Evolutionary conservation across 1,140 invertebrate genomes (phyloP).

Genomic region (Drosophila equinoxialis): DNA sequence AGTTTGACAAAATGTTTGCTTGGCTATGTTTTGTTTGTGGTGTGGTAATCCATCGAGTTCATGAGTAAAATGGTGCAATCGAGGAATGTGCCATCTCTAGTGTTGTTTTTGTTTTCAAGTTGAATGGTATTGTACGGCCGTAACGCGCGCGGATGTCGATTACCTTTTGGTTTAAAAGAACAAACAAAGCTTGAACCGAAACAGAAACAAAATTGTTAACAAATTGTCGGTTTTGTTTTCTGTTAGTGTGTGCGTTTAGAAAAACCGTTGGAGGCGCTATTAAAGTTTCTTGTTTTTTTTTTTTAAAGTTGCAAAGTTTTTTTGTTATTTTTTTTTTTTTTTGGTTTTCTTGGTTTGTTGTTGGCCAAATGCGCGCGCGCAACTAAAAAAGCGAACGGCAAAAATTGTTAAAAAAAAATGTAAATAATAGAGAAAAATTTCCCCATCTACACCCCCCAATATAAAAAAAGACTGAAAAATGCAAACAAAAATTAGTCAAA

Average conservation of each 20-base stretch:
- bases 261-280: neutral
- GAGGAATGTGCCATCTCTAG: neutral
- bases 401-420: slow-evolving; percentile 51
- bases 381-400: slow-evolving; percentile 40
- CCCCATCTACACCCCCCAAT: neutral
- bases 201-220: slow-evolving; percentile 4
- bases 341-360: slow-evolving; percentile 39
- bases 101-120: slow-evolving; percentile 13
- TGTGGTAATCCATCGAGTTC: too few species aligned
- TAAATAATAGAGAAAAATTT: slow-evolving; percentile 22
- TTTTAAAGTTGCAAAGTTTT: slow-evolving; percentile 11
- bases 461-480: neutral
- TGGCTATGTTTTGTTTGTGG: too few species aligned
- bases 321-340: slow-evolving; percentile 25
- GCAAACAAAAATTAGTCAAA: slow-evolving; percentile 10
- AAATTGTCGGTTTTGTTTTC: slow-evolving; percentile 8
- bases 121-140: neutral
- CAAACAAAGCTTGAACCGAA: slow-evolving; percentile 4
- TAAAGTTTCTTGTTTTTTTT: neutral
- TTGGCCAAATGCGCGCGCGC: slow-evolving; percentile 70
- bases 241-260: neutral
- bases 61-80: too few species aligned
- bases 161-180: slow-evolving; percentile 6
- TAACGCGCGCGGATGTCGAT: slow-evolving; percentile 7
- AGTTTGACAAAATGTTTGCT: too few species aligned